phyloP scores from a whole-genome alignment of 1,140 invertebrate species.

The Rhopalosiphum maidis region DNA sequence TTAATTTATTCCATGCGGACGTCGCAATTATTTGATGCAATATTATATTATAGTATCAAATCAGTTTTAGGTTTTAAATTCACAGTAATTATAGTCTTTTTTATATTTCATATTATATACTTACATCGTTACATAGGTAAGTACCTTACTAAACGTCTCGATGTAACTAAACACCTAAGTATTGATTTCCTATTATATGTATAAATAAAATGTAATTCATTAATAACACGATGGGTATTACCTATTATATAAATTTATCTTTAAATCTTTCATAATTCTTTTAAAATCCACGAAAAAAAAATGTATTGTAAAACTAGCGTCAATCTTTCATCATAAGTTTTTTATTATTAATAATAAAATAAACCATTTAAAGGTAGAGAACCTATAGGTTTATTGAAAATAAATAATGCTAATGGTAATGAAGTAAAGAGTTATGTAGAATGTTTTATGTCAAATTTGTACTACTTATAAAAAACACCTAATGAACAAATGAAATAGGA shows the following conservation, averaged over 20 bases:
- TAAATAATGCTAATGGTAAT: too few relatives aligned
- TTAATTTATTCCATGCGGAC: neutral
- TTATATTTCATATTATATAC: neutral
- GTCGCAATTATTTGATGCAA: neutral
- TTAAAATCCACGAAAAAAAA: neutral
- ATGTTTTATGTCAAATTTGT: too few relatives aligned
- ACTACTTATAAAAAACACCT: too few relatives aligned
- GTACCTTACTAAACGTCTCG: neutral
- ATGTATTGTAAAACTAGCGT: too few relatives aligned
- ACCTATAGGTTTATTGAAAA: too few relatives aligned
- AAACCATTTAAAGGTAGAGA: too few relatives aligned
- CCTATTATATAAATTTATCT: neutral
- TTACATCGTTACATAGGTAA: neutral
- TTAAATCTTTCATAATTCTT: neutral
- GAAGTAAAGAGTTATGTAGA: too few relatives aligned
- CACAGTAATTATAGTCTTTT: neutral
- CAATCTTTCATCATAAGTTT: too few relatives aligned
- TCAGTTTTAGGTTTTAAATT: neutral
- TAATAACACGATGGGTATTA: neutral
- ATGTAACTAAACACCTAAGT: too few relatives aligned
- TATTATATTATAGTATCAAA: neutral
- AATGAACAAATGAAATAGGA: too few relatives aligned
- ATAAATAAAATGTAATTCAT: neutral
- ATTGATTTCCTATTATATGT: too few relatives aligned
- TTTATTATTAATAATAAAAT: too few relatives aligned